Base-by-base conservation (phyloP, 2,113 vertebrate species). In the Ranitomeya variabilis region DNA sequence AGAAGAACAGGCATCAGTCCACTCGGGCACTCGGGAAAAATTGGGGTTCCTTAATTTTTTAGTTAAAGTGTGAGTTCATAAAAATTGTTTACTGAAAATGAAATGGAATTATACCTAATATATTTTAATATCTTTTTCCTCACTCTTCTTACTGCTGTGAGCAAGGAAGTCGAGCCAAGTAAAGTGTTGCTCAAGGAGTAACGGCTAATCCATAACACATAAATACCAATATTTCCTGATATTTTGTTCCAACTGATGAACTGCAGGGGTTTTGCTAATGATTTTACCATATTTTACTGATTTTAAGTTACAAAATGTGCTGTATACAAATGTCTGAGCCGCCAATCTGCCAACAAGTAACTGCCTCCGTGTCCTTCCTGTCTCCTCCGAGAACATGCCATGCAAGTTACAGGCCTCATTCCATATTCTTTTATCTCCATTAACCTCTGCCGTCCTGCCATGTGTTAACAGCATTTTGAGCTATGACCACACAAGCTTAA, bases 261-360 rank as follows among this genome's bases (percentile, higher is more conserved):
- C 60, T 66, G 54, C 51, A n/a, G 52, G 52, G 60, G 15, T 23
- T 62, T 12, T n/a, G 59, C n/a, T 81, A 79, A 62, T 83, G 80
- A 62, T 57, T 88, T 88, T 51, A 45, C 79, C 78, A 82, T 59
- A 74, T 45, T 31, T n/a, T 23, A 15, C 52, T 60, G 26, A 57
- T 7, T 66, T 67, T 67, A 67, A 62, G 19, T 26, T 74, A 76
- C 26, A 87, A 23, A 81, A n/a, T 60, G 15, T 52, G 64, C 52
- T 81, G 26, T 82, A 45, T 69, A 55, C 51, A 73, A 80, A 67
- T 80, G 86, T 80, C 62, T 60, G 52, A 55, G 37, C 13, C 37
- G 66, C 45, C 15, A 60, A 74, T 23, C 55, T 76, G 64, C 80
- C 86, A 81, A 55, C 86, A 26, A 73, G 51, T 86, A 54, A 26